A percentile compares a stretch with the other conserved stretches of the same genome.
phyloP scores from a whole-genome alignment of 2,797 vertebrate species.

The Crax fasciolata region DNA sequence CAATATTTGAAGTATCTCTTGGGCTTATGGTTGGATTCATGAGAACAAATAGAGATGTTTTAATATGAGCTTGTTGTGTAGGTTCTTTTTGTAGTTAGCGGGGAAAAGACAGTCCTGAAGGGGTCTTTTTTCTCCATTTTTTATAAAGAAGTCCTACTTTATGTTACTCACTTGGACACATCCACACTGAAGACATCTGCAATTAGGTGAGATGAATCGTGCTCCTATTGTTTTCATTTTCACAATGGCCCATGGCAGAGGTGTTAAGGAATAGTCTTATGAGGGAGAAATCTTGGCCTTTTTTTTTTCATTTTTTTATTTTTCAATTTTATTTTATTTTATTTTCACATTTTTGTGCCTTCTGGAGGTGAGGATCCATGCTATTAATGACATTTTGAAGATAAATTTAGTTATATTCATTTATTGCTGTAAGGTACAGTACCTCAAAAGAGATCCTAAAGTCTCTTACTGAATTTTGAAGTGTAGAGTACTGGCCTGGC shows the following conservation, averaged over 20 bases:
- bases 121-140: fast-evolving
- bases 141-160: background rate
- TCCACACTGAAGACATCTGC: background rate
- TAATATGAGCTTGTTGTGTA: background rate
- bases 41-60: background rate
- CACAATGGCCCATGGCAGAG: background rate
- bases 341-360: background rate
- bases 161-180: background rate
- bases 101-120: background rate
- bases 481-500: background rate
- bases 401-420: background rate
- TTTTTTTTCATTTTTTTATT: background rate
- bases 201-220: background rate
- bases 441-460: constrained; percentile 24
- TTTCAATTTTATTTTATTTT: too few species aligned
- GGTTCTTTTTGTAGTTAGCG: background rate
- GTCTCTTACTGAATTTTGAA: constrained; percentile 29
- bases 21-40: background rate
- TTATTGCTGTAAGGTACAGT: background rate
- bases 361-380: background rate
- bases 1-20: background rate
- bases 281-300: background rate
- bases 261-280: background rate
- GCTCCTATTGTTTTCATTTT: background rate
- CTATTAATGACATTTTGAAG: background rate